These are phyloP conservation scores for Sycophila texana DNA, from an alignment of 2,888 invertebrate species.

Conservation along the genomic window DNA sequence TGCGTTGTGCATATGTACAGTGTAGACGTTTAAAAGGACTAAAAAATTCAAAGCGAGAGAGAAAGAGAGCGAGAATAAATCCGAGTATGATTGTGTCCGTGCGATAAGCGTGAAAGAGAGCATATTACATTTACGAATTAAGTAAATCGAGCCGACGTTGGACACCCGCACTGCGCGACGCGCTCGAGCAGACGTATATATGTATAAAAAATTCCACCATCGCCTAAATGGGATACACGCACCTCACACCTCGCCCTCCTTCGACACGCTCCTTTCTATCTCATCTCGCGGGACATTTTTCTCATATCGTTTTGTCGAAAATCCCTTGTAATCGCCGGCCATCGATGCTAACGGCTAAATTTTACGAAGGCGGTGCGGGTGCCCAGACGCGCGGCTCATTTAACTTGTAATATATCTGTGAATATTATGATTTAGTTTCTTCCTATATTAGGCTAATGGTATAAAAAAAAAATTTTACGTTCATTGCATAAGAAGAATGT, in stretches of 20 bases:
- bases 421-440: slow-evolving; percentile 76
- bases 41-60: slow-evolving; percentile 35
- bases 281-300: too few relatives aligned
- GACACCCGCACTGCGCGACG: slow-evolving; percentile 62
- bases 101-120: slow-evolving; percentile 51
- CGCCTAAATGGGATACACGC: too few relatives aligned
- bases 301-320: slow-evolving; percentile 43
- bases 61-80: slow-evolving; percentile 1
- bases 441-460: slow-evolving; percentile 74
- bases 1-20: slow-evolving; percentile 76
- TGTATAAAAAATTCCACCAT: too few relatives aligned
- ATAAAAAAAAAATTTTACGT: slow-evolving; percentile 72
- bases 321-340: slow-evolving; percentile 40
- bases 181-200: neutral
- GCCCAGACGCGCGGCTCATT: slow-evolving; percentile 66
- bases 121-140: slow-evolving; percentile 72
- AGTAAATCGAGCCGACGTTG: slow-evolving; percentile 65
- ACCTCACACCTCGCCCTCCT: too few relatives aligned
- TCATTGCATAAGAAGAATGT: slow-evolving; percentile 74
- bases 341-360: slow-evolving; percentile 5
- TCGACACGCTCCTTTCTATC: too few relatives aligned
- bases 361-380: slow-evolving; percentile 65
- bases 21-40: slow-evolving; percentile 67
- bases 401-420: slow-evolving; percentile 76
- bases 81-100: slow-evolving; percentile 40